These are phyloP conservation scores for Acridotheres tristis DNA, from an alignment of 2,797 vertebrate species.

Conservation along the genomic window DNA sequence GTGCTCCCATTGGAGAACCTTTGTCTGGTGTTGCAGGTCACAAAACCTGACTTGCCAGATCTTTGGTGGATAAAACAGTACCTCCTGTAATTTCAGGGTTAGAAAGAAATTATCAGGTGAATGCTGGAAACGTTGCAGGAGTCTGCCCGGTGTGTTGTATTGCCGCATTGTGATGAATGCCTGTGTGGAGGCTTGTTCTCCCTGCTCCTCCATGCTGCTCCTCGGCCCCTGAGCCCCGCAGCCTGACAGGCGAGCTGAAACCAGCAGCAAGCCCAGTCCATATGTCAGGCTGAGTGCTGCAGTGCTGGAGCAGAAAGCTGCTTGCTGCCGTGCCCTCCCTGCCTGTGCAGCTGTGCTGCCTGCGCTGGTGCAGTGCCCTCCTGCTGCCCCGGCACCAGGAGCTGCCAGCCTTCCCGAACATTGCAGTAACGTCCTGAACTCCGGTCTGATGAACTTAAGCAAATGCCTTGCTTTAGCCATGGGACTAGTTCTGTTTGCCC, in stretches of 20 bases:
- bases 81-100: background rate
- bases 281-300: background rate
- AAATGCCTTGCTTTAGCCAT: background rate
- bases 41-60: background rate
- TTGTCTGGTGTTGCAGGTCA: background rate
- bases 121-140: background rate
- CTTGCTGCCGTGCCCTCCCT: background rate
- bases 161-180: background rate
- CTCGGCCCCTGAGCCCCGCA: fast-evolving
- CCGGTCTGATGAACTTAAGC: background rate
- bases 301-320: background rate
- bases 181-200: fast-evolving
- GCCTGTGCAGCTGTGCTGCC: background rate
- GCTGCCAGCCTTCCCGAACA: fast-evolving
- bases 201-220: fast-evolving
- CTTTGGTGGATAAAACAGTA: background rate
- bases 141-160: fast-evolving
- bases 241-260: fast-evolving
- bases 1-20: background rate
- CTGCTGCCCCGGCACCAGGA: fast-evolving
- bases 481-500: background rate
- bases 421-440: background rate
- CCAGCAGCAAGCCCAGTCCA: fast-evolving
- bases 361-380: background rate
- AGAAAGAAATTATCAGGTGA: background rate